These are phyloP conservation scores for Aricia artaxerxes DNA, from an alignment of 2,888 invertebrate genomes.

Conservation along the genomic window DNA sequence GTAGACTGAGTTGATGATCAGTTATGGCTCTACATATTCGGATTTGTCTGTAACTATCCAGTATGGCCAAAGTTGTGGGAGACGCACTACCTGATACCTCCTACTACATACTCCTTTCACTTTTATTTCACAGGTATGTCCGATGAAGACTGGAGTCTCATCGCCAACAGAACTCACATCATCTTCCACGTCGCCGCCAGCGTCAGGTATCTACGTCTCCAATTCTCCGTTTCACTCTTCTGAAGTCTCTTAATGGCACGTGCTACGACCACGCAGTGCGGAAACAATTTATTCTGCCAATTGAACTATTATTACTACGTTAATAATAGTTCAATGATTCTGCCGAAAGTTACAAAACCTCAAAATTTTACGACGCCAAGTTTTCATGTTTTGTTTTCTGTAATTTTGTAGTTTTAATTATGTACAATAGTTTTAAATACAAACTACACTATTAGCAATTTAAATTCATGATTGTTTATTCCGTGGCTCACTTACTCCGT, in stretches of 20 bases:
- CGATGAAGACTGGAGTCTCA: constrained; percentile 65
- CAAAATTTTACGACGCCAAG: not conserved
- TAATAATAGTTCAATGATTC: too few relatives aligned
- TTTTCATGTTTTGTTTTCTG: not conserved
- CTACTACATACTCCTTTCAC: too few relatives aligned
- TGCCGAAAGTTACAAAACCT: not conserved
- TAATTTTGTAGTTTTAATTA: not conserved
- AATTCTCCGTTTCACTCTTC: too few relatives aligned
- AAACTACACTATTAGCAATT: not conserved
- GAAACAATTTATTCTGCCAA: too few relatives aligned
- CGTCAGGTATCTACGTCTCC: constrained; percentile 71
- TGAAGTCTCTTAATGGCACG: too few relatives aligned
- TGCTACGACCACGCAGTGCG: too few relatives aligned
- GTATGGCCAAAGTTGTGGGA: too few relatives aligned
- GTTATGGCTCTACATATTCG: not conserved
- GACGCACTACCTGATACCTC: too few relatives aligned
- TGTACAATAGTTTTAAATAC: not conserved
- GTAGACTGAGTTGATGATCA: too few relatives aligned
- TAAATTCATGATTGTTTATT: not conserved
- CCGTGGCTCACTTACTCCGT: not conserved
- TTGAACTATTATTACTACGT: too few relatives aligned
- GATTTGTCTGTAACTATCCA: not conserved
- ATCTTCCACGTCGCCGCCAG: constrained; percentile 91
- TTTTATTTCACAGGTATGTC: constrained; percentile 71
- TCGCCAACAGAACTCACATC: constrained; percentile 82